Base-by-base conservation (phyloP, 2,113 vertebrate species). In the Emydocephalus ijimae region DNA sequence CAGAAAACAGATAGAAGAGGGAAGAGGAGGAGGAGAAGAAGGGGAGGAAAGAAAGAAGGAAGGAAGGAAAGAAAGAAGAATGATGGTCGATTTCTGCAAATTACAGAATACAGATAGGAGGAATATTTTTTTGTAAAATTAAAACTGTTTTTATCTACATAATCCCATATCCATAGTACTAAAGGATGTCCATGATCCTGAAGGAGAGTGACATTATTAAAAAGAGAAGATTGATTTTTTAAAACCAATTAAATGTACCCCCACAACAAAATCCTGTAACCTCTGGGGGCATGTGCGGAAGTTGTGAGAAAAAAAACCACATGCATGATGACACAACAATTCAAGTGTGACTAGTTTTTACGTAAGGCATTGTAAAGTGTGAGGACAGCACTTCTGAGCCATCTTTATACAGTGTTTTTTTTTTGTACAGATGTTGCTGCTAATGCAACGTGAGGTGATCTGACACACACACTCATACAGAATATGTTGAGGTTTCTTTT, bases 11-110 rank as follows among this genome's bases (percentile, higher is more conserved):
- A 9, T 59, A 59, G 57, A 48, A 48, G 48, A 8, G 7, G 18
- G 3, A 2, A 24, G 14, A 26, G 5, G 8, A 3, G 9, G 26
- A 3, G 1, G 24, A 9, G 2, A 10, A 15, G 3, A 12, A 14
- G 1, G 29, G 11, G 10, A 4, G 50, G 39, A 2, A 18, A 54
- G 14, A 26, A 87, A 92, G 92, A 90, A 14, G 4, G 18, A 24
- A 5, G 3, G 8, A 23, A 21, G 3, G 39, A 54, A 20, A 26
- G 85, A 85, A 18, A 1, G 69, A 55, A 55, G 0, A 92, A n/a
- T 24, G 23, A 59, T 59, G 23, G 0, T 26, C 26, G 57, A 24
- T 59, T 59, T 59, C 57, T 10, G 23, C 57, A 59, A 59, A 59
- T 59, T 59, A 9, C 23, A 59, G 57, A 59, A 59, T 26, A 10